These are phyloP conservation scores for Cariama cristata DNA, from an alignment of 2,113 vertebrate species.

Conservation along the genomic window DNA sequence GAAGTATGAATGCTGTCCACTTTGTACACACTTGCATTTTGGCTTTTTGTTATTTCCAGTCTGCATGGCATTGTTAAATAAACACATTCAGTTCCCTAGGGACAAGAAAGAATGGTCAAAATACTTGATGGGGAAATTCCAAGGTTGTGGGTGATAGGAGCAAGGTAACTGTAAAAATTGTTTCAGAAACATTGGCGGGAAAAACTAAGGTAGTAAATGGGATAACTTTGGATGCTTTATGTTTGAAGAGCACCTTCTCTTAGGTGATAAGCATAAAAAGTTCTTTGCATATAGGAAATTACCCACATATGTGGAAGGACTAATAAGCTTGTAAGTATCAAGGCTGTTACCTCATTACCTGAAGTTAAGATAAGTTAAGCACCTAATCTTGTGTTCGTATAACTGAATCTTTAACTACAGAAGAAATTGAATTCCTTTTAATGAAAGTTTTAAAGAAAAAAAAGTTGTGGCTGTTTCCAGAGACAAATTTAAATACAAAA, in stretches of 20 bases:
- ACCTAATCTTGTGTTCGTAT: not conserved
- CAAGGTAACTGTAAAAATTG: not conserved
- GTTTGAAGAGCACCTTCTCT: not conserved
- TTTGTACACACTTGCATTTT: not conserved
- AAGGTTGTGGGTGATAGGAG: not conserved
- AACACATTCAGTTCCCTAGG: accelerated
- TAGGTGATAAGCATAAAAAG: not conserved
- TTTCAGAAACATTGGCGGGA: not conserved
- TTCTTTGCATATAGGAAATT: not conserved
- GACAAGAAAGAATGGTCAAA: not conserved
- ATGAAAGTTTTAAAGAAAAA: not conserved
- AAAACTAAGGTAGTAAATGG: not conserved
- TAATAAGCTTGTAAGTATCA: not conserved
- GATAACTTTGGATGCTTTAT: not conserved
- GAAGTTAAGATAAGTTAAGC: not conserved
- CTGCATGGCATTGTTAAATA: not conserved
- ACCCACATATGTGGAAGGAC: not conserved
- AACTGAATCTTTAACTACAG: not conserved
- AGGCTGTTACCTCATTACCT: not conserved
- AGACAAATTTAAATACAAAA: not conserved
- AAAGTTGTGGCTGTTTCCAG: not conserved
- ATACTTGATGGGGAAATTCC: not conserved
- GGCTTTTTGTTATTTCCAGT: not conserved
- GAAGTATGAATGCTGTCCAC: not conserved
- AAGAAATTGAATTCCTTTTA: not conserved